phyloP scores from a whole-genome alignment of 2,113 vertebrate genomes.

The Syrmaticus mikado region DNA sequence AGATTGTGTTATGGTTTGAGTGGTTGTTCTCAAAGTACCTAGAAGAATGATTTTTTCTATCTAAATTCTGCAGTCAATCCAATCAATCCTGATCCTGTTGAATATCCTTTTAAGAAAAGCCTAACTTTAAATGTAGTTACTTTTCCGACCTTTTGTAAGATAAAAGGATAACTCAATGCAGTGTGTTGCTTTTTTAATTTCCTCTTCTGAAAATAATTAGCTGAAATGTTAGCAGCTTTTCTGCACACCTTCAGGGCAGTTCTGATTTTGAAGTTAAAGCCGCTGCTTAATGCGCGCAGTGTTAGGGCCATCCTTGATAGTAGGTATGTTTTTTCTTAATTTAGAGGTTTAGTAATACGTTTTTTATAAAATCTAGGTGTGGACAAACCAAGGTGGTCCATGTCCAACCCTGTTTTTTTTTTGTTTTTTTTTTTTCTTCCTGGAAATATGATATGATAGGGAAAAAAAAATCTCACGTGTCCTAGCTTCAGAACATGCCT shows the following conservation, averaged over 20 bases:
- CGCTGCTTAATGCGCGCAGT: background rate
- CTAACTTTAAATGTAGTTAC: background rate
- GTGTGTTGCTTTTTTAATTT: background rate
- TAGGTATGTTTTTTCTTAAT: background rate
- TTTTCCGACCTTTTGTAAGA: background rate
- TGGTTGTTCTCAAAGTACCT: conserved; percentile 36
- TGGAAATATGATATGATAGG: background rate
- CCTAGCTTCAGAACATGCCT: background rate
- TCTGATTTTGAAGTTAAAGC: background rate
- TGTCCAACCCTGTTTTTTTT: background rate
- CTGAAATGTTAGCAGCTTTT: background rate
- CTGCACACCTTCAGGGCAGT: background rate
- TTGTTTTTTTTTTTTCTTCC: background rate
- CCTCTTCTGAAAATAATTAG: background rate
- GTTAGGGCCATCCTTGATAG: background rate
- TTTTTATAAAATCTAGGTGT: background rate
- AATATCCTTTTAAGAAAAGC: background rate
- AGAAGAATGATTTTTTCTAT: conserved; percentile 45
- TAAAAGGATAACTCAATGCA: background rate
- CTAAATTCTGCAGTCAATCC: conserved; percentile 56
- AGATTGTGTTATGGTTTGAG: conserved; percentile 54
- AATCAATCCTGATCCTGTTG: conserved; percentile 33
- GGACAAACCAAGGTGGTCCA: background rate
- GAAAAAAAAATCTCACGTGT: background rate
- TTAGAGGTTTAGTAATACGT: background rate